These are phyloP conservation scores for Oncorhynchus clarkii DNA, from an alignment of 2,113 vertebrate species.

Conservation along the genomic window DNA sequence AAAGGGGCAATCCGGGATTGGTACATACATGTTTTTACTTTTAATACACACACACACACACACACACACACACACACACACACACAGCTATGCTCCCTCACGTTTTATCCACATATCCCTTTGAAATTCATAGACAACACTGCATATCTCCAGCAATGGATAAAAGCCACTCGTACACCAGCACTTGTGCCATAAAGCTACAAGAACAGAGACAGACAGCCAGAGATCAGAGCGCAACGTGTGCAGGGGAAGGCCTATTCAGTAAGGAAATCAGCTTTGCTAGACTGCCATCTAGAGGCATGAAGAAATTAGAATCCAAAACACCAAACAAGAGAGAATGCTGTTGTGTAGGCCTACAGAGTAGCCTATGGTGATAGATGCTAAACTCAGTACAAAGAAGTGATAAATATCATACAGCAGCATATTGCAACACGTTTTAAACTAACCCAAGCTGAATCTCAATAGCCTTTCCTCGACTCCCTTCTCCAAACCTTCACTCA, in stretches of 20 bases:
- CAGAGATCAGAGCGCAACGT: background rate
- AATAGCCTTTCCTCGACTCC: too few species aligned
- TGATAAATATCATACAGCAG: background rate
- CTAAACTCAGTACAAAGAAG: too few species aligned
- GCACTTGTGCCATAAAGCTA: background rate
- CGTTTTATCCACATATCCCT: too few species aligned
- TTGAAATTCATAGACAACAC: too few species aligned
- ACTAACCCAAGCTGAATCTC: too few species aligned
- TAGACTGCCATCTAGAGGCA: constrained; percentile 65
- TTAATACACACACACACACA: constrained; percentile 8
- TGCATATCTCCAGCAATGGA: background rate
- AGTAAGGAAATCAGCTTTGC: constrained; percentile 9
- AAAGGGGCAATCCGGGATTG: too few species aligned
- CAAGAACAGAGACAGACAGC: background rate
- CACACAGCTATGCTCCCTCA: background rate
- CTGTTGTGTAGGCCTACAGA: background rate
- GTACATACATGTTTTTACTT: too few species aligned
- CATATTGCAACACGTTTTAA: too few species aligned
- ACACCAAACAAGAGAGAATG: background rate
- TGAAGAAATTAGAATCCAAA: constrained; percentile 10
- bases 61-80: constrained; percentile 3
- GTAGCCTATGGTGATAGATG: background rate
- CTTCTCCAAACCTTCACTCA: too few species aligned
- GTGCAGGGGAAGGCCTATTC: background rate
- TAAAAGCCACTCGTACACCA: background rate